Evolutionary conservation across 2,888 invertebrate species (phyloP).

Genomic region (Leucoma salicis): DNA sequence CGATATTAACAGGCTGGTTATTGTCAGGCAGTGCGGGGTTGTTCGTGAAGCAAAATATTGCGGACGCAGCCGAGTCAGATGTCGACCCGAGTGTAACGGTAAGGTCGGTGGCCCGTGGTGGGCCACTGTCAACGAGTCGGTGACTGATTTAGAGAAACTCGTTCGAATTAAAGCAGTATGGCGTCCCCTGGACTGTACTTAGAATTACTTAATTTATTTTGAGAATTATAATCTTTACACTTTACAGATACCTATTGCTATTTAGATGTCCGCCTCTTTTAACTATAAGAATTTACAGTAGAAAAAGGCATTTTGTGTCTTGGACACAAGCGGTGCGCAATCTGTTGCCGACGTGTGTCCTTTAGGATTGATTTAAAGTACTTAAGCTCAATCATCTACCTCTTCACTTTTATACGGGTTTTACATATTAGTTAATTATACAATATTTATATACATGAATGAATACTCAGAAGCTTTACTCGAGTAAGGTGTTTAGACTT

Average conservation of each 20-base stretch:
- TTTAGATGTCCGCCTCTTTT: conserved; percentile 77
- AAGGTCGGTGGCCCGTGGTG: conserved; percentile 43
- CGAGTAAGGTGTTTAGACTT: conserved; percentile 74
- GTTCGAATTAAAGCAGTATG: conserved; percentile 68
- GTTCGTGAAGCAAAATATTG: conserved; percentile 41
- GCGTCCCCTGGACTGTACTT: conserved; percentile 79
- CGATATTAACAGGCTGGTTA: conserved; percentile 44
- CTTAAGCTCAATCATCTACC: conserved; percentile 81
- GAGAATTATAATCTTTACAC: conserved; percentile 76
- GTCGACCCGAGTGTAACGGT: conserved; percentile 57
- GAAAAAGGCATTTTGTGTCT: conserved; percentile 38
- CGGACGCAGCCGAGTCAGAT: conserved; percentile 58
- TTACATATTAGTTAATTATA: conserved; percentile 82
- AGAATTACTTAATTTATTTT: conserved; percentile 81
- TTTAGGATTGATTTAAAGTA: conserved; percentile 76
- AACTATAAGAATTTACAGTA: conserved; percentile 65
- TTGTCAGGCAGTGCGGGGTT: conserved; percentile 40
- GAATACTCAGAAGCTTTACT: conserved; percentile 82
- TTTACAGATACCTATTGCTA: conserved; percentile 72
- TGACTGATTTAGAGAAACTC: conserved; percentile 71
- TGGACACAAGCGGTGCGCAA: conserved; percentile 38
- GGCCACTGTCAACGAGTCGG: conserved; percentile 66
- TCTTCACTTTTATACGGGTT: conserved; percentile 83
- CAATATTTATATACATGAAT: conserved; percentile 78
- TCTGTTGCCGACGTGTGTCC: conserved; percentile 55